Evolutionary conservation across 2,797 vertebrate genomes (phyloP), one percentile per base, ranked within the genome.

Genomic region (Danio kyathit): DNA sequence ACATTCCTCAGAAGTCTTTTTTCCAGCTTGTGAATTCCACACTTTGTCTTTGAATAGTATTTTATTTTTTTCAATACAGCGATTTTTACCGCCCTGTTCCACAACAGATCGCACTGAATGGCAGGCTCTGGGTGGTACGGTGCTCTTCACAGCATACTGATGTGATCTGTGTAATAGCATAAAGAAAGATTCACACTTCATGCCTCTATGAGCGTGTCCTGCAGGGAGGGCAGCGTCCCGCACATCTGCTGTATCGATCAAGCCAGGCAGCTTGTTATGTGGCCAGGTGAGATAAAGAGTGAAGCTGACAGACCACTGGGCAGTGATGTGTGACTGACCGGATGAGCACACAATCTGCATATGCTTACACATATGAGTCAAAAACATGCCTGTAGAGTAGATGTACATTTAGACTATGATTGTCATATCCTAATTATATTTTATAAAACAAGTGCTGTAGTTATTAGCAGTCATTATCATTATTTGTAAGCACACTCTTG

Each of bases 231-330:
- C 46, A n/a, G 52, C 41, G 41, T 86, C 81, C 81, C 44, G 67
- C 76, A 82, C 78, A 76, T 78, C 82, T 89, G 86, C 88, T 89
- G 61, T 89, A 90, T 91, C 86, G 87, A 92, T 91, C 88, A 90
- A 88, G 57, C 46, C 51, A 80, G 70, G 11, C 85, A 88, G 75
- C 79, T 88, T 82, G 75, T 85, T 82, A 83, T 66, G 75, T 71
- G 87, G 21, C 57, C 40, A 80, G 81, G 46, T 78, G 83, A 86
- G 79, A 88, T 90, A 82, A 86, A 91, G 79, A 91, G 87, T 88
- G 83, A 74, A 88, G 86, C 85, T 82, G 89, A 89, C 83, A 90
- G 86, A 85, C 70, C 82, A 87, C 78, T 90, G 85, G 89, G 76
- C 87, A 87, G 61, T 73, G 63, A 76, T 64, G 64, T 52, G 60